Evolutionary conservation across 2,113 vertebrate species (phyloP), one percentile per base, ranked within the genome.

Genomic region (Otolemur garnettii): DNA sequence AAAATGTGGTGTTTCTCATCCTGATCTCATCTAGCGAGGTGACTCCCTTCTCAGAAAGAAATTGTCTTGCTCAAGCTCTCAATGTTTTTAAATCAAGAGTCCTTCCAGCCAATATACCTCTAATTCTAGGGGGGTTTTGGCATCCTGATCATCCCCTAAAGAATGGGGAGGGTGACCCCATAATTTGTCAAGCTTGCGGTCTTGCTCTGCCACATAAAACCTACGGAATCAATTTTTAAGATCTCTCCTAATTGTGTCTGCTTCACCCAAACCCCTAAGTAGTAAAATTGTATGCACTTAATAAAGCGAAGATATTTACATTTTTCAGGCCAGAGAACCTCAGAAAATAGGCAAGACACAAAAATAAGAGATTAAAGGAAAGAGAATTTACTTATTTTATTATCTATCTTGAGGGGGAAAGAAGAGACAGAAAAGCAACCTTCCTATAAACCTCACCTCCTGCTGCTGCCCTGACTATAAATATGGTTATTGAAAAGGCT

Each of bases 201-300:
- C 53, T 92, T 80, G 22, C 87, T 84, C 35, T 83, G 69, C 62
- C 26, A 62, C 24, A 19, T 18, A 84, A 12, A 9, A 24, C 42
- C 38, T 5, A 30, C 14, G 15, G 30, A 93, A 60, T 71, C 53
- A 50, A 26, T n/a, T 93, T 91, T 84, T 45, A 79, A 50, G 13
- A 30, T 91, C 38, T 86, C 64, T 96, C 95, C 72, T 64, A 96
- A 94, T 74, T 74, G 0, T 87, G 28, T 93, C 60, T 50, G 12
- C 35, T 69, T 94, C 60, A 71, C 57, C 13, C 6, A 66, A 94
- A 80, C 8, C 42, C 33, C 38, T 55, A 81, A 75, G 10, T 64
- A 21, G 94, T 82, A 75, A 95, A 74, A 79, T 30, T 35, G 7
- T 24, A 81, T 38, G 12, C 24, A 22, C n/a, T 80, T 55, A 28